A percentile compares a stretch with the other conserved stretches of the same genome.
Evolutionary conservation across 2,888 invertebrate genomes (phyloP).

Genomic region (Tillus elongatus): DNA sequence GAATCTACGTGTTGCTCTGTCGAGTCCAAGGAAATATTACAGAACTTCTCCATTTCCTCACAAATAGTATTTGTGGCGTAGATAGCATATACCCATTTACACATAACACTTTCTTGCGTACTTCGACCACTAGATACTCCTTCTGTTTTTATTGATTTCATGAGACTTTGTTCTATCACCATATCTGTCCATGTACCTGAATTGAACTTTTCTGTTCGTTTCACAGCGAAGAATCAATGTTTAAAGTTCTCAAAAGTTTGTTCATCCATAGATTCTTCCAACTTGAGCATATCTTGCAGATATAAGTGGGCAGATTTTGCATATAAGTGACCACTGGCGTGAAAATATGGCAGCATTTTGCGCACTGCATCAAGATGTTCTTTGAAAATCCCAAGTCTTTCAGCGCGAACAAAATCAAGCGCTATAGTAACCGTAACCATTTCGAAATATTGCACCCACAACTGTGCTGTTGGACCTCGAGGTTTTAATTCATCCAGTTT

Average conservation of each 20-base stretch:
- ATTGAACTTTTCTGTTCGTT: slow-evolving; percentile 26
- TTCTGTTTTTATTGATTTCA: slow-evolving; percentile 14
- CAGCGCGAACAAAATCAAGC: slow-evolving; percentile 26
- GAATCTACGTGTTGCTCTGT: slow-evolving; percentile 22
- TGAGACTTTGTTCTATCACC: slow-evolving; percentile 14
- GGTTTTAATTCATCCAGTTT: slow-evolving; percentile 24
- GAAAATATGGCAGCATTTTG: slow-evolving; percentile 35
- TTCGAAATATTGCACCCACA: slow-evolving; percentile 33
- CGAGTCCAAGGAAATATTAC: slow-evolving; percentile 18
- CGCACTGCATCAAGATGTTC: slow-evolving; percentile 27
- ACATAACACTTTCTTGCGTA: slow-evolving; percentile 9
- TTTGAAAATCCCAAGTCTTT: slow-evolving; percentile 24
- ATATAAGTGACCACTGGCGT: slow-evolving; percentile 33
- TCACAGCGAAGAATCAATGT: no score
- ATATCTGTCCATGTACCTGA: slow-evolving; percentile 21
- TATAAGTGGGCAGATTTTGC: slow-evolving; percentile 28
- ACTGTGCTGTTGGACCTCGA: slow-evolving; percentile 21
- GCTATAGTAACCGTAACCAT: slow-evolving; percentile 32
- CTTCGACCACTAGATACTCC: slow-evolving; percentile 10
- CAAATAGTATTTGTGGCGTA: slow-evolving; percentile 27
- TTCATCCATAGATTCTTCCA: no score
- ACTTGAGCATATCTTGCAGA: slow-evolving; percentile 26
- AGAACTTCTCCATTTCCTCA: slow-evolving; percentile 24
- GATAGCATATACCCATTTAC: slow-evolving; percentile 17
- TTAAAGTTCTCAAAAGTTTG: slow-evolving; percentile 23